Evolutionary conservation across 2,888 invertebrate genomes (phyloP), one percentile per base, ranked within the genome.

Genomic region (Ophion ventricosus): DNA sequence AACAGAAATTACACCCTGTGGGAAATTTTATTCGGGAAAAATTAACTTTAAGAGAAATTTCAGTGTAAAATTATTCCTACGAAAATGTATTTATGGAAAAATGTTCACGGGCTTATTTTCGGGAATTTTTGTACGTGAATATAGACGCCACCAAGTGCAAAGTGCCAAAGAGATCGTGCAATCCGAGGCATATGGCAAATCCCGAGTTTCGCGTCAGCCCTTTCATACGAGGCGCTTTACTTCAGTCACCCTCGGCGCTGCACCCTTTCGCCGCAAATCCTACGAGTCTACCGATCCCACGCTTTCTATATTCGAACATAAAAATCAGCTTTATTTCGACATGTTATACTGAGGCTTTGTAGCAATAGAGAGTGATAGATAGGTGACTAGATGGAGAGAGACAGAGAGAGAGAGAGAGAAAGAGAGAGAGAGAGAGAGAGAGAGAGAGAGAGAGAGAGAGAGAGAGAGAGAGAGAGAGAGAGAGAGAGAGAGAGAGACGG

Each of bases 261-360:
- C 40, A 77, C 83, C 87, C 81, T 87, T 87, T 86, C 86, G 84
- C 88, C 85, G 80, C 88, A 90, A 88, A 90, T 89, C 89, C 89
- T 88, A 88, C 89, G 87, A 87, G 87, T 88, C 89, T 90, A 14
- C 63, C 88, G 49, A 88, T 88, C 88, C 89, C 84, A 88, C 88
- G 86, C 88, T 88, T 86, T 89, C 90, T 89, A 91, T 91, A 90
- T 90, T 89, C 89, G 90, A 90, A 91, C 90, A 91, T 91, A 91
- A 91, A 91, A 91, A 91, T 91, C 91, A 91, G 91, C 91, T 91
- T 91, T 91, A 90, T 90, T 90, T 89, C 88, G 73, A 83, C 85
- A 79, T 86, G 86, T 86, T 77, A 83, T 69, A 76, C 54, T 25
- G 43, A 40, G 76, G 80, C 77, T 74, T 25, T 40, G 54, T 66